Evolutionary conservation across 2,888 invertebrate genomes (phyloP), one percentile per base, ranked within the genome.

Genomic region (Mayetiola destructor): DNA sequence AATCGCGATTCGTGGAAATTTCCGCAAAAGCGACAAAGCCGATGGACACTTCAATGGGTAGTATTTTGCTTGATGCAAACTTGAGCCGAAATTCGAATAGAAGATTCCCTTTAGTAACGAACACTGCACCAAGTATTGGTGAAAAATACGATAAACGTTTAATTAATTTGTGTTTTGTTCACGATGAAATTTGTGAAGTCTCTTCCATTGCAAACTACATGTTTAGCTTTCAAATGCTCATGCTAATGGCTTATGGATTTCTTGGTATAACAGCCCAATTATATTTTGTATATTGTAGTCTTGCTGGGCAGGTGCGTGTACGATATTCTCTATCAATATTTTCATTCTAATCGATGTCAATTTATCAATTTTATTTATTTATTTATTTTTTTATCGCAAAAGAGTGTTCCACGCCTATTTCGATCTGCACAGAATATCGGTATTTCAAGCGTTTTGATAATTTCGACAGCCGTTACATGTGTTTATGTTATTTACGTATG

Each of bases 161-260:
- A 4, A 70, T 69, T 56, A 68, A 66, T 59, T 63, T 71, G n/a
- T 73, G 72, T 37, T 70, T 70, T 59, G 59, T 71, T 30, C 73
- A 73, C 55, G 72, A 73, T 62, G 71, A 73, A 62, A 66, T 73
- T 37, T 73, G 72, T 58, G 72, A 73, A 62, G 68, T 73, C 60
- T 71, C 69, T 39, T 72, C 70, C 60, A 61, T 64, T 8, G 62
- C 71, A 32, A 73, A 73, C 61, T 67, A 67, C 16, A 62, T 73
- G 30, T 73, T 70, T 69, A 72, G 70, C 58, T 68, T 69, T 62
- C 72, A 71, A 3, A 69, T 73, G 57, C 60, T 73, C 12, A 63
- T 71, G 1, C 59, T 71, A 21, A 72, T 73, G 72, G 73, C 71
- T 3, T 69, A 71, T 59, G 72, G 71, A 1, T 73, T 73, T 60